These are phyloP conservation scores for Phylloscopus whistleri DNA, from an alignment of 2,113 vertebrate genomes.

Conservation along the genomic window DNA sequence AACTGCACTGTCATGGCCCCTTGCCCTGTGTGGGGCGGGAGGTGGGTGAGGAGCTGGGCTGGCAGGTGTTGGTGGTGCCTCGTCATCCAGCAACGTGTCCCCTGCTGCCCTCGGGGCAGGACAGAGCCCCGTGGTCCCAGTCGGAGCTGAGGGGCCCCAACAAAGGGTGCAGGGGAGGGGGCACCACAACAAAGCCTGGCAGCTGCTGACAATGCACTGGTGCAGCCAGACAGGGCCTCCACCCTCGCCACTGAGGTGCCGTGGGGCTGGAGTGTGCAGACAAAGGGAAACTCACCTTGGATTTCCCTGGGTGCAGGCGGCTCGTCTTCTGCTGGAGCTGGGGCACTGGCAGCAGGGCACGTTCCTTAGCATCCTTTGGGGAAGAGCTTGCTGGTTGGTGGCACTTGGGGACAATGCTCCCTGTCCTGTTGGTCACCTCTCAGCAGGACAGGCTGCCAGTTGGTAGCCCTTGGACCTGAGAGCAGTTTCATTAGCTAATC, in stretches of 20 bases:
- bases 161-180: not conserved
- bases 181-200: not conserved
- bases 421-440: not conserved
- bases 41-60: not conserved
- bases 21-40: not conserved
- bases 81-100: not conserved
- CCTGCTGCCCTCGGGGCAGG: not conserved
- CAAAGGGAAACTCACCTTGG: not conserved
- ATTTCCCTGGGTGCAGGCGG: not conserved
- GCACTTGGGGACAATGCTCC: not conserved
- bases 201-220: fast-evolving
- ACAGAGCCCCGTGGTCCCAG: not conserved
- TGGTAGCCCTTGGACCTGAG: not conserved
- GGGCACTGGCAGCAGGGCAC: fast-evolving
- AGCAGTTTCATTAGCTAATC: not conserved
- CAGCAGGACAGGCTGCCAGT: not conserved
- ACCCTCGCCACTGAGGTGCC: fast-evolving
- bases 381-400: not conserved
- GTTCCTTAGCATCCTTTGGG: not conserved
- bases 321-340: not conserved
- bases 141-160: not conserved
- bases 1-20: constrained; percentile 35
- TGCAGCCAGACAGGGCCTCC: not conserved
- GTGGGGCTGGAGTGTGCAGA: not conserved
- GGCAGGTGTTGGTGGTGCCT: fast-evolving